Percentiles rank a stretch among this genome's conserved stretches.
phyloP scores from a whole-genome alignment of 2,888 invertebrate genomes.

The Augiades crinisus region DNA sequence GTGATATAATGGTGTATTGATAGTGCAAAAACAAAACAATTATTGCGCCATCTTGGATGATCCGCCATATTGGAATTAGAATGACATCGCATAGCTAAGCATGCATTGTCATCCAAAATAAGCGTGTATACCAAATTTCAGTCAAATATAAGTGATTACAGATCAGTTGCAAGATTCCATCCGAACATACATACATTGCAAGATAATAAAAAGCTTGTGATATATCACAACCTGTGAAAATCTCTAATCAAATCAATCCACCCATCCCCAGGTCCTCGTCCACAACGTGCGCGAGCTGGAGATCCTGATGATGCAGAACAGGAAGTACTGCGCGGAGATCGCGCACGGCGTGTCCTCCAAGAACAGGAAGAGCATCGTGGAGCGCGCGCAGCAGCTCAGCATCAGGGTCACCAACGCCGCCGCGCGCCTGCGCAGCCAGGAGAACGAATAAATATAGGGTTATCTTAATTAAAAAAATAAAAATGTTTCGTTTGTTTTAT shows the following conservation, averaged over 20 bases:
- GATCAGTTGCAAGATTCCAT: too few relatives aligned
- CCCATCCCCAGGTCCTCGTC: conserved; percentile 66
- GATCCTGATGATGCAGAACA: conserved; percentile 99
- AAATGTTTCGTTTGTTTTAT: conserved; percentile 38
- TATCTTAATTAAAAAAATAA: conserved; percentile 34
- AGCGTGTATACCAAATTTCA: too few relatives aligned
- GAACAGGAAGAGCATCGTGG: conserved; percentile 97
- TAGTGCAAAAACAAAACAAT: too few relatives aligned
- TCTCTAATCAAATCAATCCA: too few relatives aligned
- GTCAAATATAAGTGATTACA: too few relatives aligned
- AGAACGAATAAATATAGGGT: conserved; percentile 92
- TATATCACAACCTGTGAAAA: neutral
- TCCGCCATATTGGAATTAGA: too few relatives aligned
- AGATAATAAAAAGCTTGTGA: too few relatives aligned
- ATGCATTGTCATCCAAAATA: too few relatives aligned
- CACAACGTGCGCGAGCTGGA: conserved; percentile 92
- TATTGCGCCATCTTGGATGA: too few relatives aligned
- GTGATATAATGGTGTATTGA: too few relatives aligned
- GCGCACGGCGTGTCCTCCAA: conserved; percentile 99
- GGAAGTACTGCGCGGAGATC: conserved; percentile 98
- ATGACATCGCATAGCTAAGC: too few relatives aligned
- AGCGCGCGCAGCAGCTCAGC: conserved; percentile 97
- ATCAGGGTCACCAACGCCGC: conserved; percentile 98
- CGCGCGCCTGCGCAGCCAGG: conserved; percentile 98
- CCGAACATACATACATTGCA: too few relatives aligned